These are phyloP conservation scores for Nymphalis polychloros DNA, from an alignment of 2,888 invertebrate genomes.

Conservation along the genomic window DNA sequence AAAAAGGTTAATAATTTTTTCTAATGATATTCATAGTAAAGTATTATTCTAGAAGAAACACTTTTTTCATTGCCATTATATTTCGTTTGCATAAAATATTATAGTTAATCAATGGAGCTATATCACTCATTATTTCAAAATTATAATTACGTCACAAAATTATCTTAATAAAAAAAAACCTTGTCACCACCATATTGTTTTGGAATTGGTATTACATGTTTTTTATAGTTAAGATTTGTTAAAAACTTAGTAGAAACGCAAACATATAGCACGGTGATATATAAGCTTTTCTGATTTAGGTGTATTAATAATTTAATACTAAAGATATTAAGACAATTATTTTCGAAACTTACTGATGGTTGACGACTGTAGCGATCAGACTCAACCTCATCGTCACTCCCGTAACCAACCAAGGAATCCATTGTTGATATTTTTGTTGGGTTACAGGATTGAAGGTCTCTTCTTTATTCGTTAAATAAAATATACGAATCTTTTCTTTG, in stretches of 20 bases:
- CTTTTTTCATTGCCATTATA: no score
- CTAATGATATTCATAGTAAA: constrained; percentile 34
- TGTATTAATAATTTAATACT: neutral
- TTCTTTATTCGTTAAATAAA: neutral
- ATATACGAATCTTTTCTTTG: neutral
- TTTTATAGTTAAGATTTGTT: neutral
- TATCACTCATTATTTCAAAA: neutral
- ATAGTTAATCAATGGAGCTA: no score
- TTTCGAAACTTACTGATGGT: constrained; percentile 62
- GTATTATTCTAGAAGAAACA: constrained; percentile 1
- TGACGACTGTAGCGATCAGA: constrained; percentile 63
- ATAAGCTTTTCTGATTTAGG: neutral
- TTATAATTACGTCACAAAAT: constrained; percentile 1
- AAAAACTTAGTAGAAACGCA: neutral
- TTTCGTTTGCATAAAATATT: neutral
- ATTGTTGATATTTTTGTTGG: constrained; percentile 48
- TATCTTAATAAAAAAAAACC: neutral
- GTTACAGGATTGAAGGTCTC: neutral
- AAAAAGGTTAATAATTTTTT: constrained; percentile 76
- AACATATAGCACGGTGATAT: neutral
- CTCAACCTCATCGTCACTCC: constrained; percentile 89
- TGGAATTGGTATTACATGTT: neutral
- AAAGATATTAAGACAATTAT: constrained; percentile 39
- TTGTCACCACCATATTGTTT: constrained; percentile 1
- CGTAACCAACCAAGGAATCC: constrained; percentile 89